Evolutionary conservation across 2,113 vertebrate genomes (phyloP), one percentile per base, ranked within the genome.

Genomic region (Thalassarche chlororhynchos): DNA sequence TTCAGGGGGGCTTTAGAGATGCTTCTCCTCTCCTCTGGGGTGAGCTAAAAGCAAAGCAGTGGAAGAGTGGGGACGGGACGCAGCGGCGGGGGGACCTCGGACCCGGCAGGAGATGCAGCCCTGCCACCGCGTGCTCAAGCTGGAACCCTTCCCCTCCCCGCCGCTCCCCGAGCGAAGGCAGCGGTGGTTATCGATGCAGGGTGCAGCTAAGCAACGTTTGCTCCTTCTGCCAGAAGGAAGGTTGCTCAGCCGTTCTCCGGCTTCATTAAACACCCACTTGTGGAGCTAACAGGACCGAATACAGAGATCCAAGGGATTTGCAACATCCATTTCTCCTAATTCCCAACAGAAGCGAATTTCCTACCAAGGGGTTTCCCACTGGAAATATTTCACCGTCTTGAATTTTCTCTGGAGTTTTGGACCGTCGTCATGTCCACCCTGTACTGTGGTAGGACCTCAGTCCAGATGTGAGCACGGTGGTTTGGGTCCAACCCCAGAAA

Each of bases 41-140:
- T 17, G 17, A 72, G 74, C 17, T n/a, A 14, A 52, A 68, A 55
- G 28, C 60, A 57, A 42, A 40, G 40, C 40, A 34, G 12, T 6
- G 32, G 32, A 52, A n/a, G 31, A 68, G n/a, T 0, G n/a, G 44
- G 66, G 34, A 46, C 1, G 21, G 36, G 32, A 40, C 1, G 2
- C 0, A 14, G 29, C 0, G 0, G 2, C 3, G 29, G 23, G 17
- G 17, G 26, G 18, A 47, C 28, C 46, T 31, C 0, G 4, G n/a
- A 20, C 23, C 36, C 10, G 10, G 40, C 26, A 47, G 52, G 24
- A 60, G 34, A 9, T 1, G 8, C 28, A 25, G 42, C 62, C 34
- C 38, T 12, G 61, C 54, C 2, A 3, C 44, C 57, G 32, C 1
- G 11, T 15, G 64, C 42, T 42, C 49, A 14, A 10, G 32, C 42